A percentile compares a stretch with the other conserved stretches of the same genome.
These are phyloP conservation scores for Octonoba sinensis DNA, from an alignment of 2,888 invertebrate species.

Conservation along the genomic window DNA sequence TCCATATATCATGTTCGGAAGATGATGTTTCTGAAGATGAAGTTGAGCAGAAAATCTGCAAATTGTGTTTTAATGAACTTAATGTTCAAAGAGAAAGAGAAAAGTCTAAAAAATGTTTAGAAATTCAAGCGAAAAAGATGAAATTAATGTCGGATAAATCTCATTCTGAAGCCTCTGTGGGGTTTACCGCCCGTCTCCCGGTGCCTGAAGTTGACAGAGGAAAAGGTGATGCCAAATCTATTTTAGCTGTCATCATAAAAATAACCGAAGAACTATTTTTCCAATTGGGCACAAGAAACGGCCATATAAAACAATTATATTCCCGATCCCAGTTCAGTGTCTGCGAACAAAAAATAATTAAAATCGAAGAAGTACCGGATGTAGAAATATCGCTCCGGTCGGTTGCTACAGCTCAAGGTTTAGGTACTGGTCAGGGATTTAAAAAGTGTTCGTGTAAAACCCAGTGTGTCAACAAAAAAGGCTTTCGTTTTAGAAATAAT, in stretches of 20 bases:
- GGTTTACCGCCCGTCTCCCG: conserved; percentile 54
- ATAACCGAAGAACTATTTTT: conserved; percentile 53
- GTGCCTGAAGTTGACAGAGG: conserved; percentile 46
- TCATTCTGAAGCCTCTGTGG: no score
- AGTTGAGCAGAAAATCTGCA: no score
- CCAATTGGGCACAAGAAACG: no score
- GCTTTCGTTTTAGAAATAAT: conserved; percentile 25
- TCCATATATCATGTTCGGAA: no score
- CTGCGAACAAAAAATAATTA: conserved; percentile 55
- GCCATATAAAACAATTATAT: no score
- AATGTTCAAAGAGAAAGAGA: no score
- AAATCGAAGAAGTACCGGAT: conserved; percentile 50
- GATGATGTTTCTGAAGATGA: no score
- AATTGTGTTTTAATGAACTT: no score
- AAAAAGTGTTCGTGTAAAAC: conserved; percentile 41
- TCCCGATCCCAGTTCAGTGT: conserved; percentile 33
- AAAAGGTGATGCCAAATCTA: conserved; percentile 55
- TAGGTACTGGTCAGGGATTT: conserved; percentile 42
- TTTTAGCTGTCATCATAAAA: conserved; percentile 54
- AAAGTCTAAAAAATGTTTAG: no score
- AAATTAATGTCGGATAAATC: no score
- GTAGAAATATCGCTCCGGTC: conserved; percentile 45
- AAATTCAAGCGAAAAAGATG: no score
- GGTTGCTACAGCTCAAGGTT: conserved; percentile 48
- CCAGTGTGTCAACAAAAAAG: conserved; percentile 45